A percentile compares a stretch with the other conserved stretches of the same genome.
phyloP scores from a whole-genome alignment of 2,888 invertebrate species.

The Drosophila planitibia region DNA sequence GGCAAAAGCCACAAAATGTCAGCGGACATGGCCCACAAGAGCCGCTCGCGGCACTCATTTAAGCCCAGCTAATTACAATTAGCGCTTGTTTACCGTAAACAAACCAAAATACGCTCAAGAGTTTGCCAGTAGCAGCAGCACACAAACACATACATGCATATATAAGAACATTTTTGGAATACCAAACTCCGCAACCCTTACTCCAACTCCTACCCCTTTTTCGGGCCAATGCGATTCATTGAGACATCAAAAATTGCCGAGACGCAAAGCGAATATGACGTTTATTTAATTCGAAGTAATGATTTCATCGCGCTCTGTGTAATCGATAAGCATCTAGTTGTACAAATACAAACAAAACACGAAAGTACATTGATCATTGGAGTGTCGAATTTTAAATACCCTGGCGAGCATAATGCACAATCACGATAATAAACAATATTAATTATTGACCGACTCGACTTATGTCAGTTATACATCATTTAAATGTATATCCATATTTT shows the following conservation, averaged over 20 bases:
- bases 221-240: constrained; percentile 47
- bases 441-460: not conserved
- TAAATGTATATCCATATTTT: not conserved
- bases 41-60: constrained; percentile 39
- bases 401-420: not conserved
- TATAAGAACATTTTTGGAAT: constrained; percentile 6
- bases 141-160: not conserved
- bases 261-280: constrained; percentile 84
- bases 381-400: not conserved
- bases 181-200: constrained; percentile 1
- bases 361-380: too few species aligned
- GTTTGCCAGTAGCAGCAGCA: constrained; percentile 28
- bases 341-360: constrained; percentile 50
- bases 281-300: constrained; percentile 85
- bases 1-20: constrained; percentile 22
- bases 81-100: constrained; percentile 63
- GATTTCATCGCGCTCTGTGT: constrained; percentile 83
- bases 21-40: constrained; percentile 24
- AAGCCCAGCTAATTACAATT: constrained; percentile 73
- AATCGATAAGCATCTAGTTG: constrained; percentile 83
- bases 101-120: constrained; percentile 50
- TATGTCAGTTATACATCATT: not conserved
- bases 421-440: not conserved
- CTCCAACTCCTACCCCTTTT: constrained; percentile 6
- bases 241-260: constrained; percentile 69